phyloP scores from a whole-genome alignment of 2,113 vertebrate genomes.

The Xiphophorus maculatus region DNA sequence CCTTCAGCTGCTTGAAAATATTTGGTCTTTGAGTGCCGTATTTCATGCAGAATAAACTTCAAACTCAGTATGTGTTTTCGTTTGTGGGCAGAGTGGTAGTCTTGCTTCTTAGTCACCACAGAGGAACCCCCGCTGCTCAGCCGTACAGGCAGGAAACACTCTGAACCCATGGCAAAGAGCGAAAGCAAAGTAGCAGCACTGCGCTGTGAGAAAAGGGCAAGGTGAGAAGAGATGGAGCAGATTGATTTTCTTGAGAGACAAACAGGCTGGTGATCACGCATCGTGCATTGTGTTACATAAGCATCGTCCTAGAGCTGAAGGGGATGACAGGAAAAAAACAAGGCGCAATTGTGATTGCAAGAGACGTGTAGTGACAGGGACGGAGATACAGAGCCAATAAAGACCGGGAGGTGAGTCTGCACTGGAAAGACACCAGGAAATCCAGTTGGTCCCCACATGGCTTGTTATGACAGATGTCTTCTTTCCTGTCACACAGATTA shows the following conservation, averaged over 20 bases:
- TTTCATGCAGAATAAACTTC: slow-evolving; percentile 48
- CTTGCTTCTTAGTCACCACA: slow-evolving; percentile 1
- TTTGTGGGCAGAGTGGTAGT: slow-evolving; percentile 11
- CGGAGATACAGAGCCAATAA: slow-evolving; percentile 27
- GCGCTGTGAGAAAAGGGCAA: slow-evolving; percentile 26
- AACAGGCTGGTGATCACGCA: slow-evolving; percentile 42
- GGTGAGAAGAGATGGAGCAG: slow-evolving; percentile 44
- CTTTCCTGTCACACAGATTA: not conserved
- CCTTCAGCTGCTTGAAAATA: not conserved
- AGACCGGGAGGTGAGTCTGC: slow-evolving; percentile 21
- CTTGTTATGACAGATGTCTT: slow-evolving; percentile 2
- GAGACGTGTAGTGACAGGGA: slow-evolving; percentile 64
- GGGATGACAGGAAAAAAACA: slow-evolving; percentile 63
- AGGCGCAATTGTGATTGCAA: slow-evolving; percentile 31
- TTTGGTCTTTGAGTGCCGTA: slow-evolving; percentile 14
- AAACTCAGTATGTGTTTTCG: slow-evolving; percentile 20
- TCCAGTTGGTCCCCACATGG: not conserved
- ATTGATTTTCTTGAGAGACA: slow-evolving; percentile 65
- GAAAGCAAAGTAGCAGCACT: slow-evolving; percentile 7
- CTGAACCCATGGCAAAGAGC: not conserved
- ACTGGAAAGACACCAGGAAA: slow-evolving; percentile 41
- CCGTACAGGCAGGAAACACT: slow-evolving; percentile 2
- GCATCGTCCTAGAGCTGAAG: slow-evolving; percentile 37
- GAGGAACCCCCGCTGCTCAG: slow-evolving; percentile 24
- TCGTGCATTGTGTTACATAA: slow-evolving; percentile 65